phyloP scores from a whole-genome alignment of 2,797 vertebrate species.

The Phaenicophaeus curvirostris region DNA sequence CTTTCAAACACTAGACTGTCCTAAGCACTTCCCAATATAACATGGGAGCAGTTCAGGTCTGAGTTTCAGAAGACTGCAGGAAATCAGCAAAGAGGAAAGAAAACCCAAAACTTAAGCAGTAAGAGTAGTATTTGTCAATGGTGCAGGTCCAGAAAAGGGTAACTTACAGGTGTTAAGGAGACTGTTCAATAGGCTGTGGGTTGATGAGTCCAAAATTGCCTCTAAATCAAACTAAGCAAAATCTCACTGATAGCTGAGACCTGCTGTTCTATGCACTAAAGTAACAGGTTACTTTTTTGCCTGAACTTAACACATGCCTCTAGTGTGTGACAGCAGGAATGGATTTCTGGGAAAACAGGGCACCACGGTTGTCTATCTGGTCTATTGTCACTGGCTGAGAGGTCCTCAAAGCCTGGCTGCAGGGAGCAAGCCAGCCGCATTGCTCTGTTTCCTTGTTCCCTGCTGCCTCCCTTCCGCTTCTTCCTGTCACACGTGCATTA shows the following conservation, averaged over 20 bases:
- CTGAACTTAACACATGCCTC: not conserved
- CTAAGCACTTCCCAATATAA: not conserved
- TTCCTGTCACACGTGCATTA: not conserved
- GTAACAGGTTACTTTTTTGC: not conserved
- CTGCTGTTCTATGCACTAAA: not conserved
- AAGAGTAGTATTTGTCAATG: not conserved
- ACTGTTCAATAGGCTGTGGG: not conserved
- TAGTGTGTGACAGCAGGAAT: not conserved
- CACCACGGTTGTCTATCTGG: fast-evolving
- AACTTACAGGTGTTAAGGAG: not conserved
- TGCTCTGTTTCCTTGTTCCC: not conserved
- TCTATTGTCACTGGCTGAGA: not conserved
- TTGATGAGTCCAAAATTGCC: not conserved
- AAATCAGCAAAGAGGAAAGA: not conserved
- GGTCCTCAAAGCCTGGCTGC: not conserved
- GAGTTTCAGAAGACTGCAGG: not conserved
- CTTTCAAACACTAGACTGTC: not conserved
- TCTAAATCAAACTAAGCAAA: not conserved
- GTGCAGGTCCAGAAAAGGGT: not conserved
- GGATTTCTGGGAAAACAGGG: not conserved
- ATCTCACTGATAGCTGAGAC: not conserved
- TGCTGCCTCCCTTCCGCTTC: not conserved
- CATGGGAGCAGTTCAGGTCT: not conserved
- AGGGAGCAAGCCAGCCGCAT: not conserved
- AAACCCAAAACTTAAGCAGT: not conserved